These are phyloP conservation scores for Druceiella hillmani DNA, from an alignment of 2,888 invertebrate species.

Conservation along the genomic window DNA sequence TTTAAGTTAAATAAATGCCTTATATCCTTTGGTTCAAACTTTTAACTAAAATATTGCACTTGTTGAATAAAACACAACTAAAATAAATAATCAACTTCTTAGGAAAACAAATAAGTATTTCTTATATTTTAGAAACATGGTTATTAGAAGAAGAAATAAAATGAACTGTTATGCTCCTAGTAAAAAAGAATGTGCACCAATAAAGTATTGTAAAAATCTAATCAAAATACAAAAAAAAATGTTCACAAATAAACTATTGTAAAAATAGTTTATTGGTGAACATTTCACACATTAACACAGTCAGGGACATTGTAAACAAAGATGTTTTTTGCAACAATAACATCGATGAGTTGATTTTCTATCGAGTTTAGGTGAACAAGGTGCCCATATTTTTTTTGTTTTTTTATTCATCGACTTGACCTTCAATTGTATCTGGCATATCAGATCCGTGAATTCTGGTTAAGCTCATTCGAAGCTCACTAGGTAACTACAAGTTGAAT, in stretches of 20 bases:
- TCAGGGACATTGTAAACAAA: constrained; percentile 8
- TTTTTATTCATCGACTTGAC: constrained; percentile 8
- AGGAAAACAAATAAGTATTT: neutral
- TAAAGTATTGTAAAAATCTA: no score
- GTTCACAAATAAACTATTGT: no score
- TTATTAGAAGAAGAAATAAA: constrained; percentile 3
- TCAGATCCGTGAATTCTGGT: constrained; percentile 7
- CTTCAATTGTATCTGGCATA: constrained; percentile 7
- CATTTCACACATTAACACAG: no score
- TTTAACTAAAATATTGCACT: constrained; percentile 8
- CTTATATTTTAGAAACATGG: constrained; percentile 5
- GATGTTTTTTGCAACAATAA: constrained; percentile 10
- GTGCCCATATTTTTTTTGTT: constrained; percentile 11
- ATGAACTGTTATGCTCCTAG: neutral
- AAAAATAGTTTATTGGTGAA: no score
- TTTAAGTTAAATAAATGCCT: neutral
- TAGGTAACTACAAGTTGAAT: constrained; percentile 5
- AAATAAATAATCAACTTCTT: constrained; percentile 1
- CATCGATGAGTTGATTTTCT: constrained; percentile 11
- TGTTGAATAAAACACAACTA: constrained; percentile 6
- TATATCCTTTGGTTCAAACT: constrained; percentile 2
- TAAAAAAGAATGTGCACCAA: constrained; percentile 5
- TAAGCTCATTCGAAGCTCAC: constrained; percentile 10
- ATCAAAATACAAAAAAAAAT: no score
- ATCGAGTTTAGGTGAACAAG: constrained; percentile 10